A percentile compares a stretch with the other conserved stretches of the same genome.
These are phyloP conservation scores for Pseudomugil gertrudae DNA, from an alignment of 2,797 vertebrate species.

Conservation along the genomic window DNA sequence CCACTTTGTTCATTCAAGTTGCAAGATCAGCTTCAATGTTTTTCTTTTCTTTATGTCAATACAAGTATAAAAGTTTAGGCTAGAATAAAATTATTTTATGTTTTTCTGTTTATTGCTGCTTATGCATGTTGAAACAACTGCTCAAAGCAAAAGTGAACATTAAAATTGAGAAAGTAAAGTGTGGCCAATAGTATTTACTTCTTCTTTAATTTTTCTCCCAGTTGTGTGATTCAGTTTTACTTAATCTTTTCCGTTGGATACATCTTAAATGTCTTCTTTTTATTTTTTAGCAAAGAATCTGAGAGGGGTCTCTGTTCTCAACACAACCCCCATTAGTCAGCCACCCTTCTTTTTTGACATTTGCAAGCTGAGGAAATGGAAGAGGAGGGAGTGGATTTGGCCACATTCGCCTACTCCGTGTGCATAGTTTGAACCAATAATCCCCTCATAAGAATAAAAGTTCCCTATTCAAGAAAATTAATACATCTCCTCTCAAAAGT, in stretches of 20 bases:
- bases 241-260: slow-evolving; percentile 62
- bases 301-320: slow-evolving; percentile 81
- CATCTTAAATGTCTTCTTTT: slow-evolving; percentile 37
- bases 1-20: background rate
- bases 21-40: background rate
- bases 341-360: slow-evolving; percentile 55
- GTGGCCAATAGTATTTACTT: slow-evolving; percentile 15
- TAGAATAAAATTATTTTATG: slow-evolving; percentile 12
- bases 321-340: slow-evolving; percentile 40
- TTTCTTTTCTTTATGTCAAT: slow-evolving; percentile 11
- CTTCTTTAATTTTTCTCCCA: slow-evolving; percentile 57
- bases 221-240: slow-evolving; percentile 52
- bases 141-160: slow-evolving; percentile 23
- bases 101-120: slow-evolving; percentile 4
- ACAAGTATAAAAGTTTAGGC: background rate
- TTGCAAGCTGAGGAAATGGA: slow-evolving; percentile 47
- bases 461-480: background rate
- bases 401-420: slow-evolving; percentile 14
- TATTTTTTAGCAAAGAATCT: slow-evolving; percentile 60
- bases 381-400: slow-evolving; percentile 21
- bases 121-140: background rate
- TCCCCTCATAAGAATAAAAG: slow-evolving; percentile 20
- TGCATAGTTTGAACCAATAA: slow-evolving; percentile 22
- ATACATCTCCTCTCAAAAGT: slow-evolving; percentile 9
- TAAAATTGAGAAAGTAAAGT: slow-evolving; percentile 2